Evolutionary conservation across 2,113 vertebrate species (phyloP), one percentile per base, ranked within the genome.

Genomic region (Heterotis niloticus): DNA sequence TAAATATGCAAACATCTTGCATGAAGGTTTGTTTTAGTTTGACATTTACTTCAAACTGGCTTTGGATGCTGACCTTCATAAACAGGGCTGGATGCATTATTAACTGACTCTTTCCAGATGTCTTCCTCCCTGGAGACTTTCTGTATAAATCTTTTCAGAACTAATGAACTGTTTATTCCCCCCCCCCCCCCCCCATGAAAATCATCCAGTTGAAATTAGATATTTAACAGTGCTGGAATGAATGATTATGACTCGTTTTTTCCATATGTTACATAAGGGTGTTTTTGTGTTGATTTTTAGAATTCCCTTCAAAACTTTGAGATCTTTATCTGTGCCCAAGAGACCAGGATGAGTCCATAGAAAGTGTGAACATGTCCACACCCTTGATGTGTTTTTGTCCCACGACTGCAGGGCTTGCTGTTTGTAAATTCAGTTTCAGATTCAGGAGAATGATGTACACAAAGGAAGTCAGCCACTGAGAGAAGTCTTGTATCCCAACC

Each of bases 401-500:
- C 34, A 44, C 34, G 7, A 44, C 52, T 4, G 34, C 34, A 44
- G 34, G 34, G 34, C 34, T 44, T 44, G 34, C 34, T 7, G 7
- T 44, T 44, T 44, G 34, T 23, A 23, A 54, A 73, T 26, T n/a
- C 5, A 51, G 20, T 12, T 10, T 54, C 23, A 56, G 44, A 28
- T 79, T 80, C 18, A 57, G 60, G 26, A 62, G 64, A 24, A 52
- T 56, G 5, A 5, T 23, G 57, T 64, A 24, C 51, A 26, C 52
- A 28, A 23, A 79, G 62, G 71, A 75, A 73, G 28, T 20, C 24
- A 11, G 62, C 26, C 0, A 52, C 11, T 62, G 60, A 18, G 71
- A 29, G 78, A 80, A 68, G 71, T 65, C 59, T 26, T 13, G 54
- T 28, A 52, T 29, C 75, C 59, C 64, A 26, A 44, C 62, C 10